These are phyloP conservation scores for Manis crassicaudata DNA, from an alignment of 2,797 vertebrate genomes.

Conservation along the genomic window DNA sequence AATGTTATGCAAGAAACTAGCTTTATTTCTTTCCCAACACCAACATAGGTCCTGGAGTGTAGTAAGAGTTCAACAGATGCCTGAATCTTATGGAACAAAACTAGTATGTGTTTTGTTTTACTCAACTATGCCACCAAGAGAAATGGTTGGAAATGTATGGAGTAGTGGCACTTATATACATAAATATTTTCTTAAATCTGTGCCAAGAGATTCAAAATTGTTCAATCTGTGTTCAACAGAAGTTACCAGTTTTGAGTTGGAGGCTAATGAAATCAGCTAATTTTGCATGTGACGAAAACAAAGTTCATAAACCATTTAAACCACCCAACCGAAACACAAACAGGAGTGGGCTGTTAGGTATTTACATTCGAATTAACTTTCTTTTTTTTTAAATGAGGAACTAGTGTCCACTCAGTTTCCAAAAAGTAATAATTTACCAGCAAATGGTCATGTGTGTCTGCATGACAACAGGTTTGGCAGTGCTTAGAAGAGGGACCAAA, in stretches of 20 bases:
- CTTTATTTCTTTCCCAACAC: neutral
- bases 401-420: conserved; percentile 78
- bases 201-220: neutral
- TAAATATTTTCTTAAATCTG: conserved; percentile 9
- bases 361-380: conserved; percentile 83
- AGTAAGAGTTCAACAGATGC: neutral
- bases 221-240: neutral
- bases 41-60: neutral
- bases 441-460: conserved; percentile 40
- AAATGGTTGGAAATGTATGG: neutral
- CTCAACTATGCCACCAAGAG: neutral
- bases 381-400: conserved; percentile 66
- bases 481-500: conserved; percentile 64
- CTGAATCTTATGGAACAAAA: neutral
- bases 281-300: conserved; percentile 71
- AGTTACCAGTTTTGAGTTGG: conserved; percentile 17
- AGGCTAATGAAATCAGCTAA: conserved; percentile 64
- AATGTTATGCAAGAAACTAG: neutral
- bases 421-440: conserved; percentile 82
- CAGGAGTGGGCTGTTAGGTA: conserved; percentile 79
- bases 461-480: conserved; percentile 60
- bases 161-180: neutral
- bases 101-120: neutral
- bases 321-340: conserved; percentile 85
- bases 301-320: conserved; percentile 76